Evolutionary conservation across 2,888 invertebrate genomes (phyloP).

Genomic region (Amphipyra berbera): DNA sequence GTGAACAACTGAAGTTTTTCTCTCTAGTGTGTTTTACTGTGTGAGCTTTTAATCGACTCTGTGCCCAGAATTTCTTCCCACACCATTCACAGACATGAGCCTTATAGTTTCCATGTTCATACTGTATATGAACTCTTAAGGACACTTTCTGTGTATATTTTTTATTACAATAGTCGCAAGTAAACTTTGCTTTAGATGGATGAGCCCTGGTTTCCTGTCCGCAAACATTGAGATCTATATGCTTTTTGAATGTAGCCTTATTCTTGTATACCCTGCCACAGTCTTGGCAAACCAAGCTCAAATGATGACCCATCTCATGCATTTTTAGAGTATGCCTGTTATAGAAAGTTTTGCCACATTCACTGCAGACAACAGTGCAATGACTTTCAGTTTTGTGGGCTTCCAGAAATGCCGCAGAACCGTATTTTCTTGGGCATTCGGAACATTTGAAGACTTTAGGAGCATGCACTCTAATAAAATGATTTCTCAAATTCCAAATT

Average conservation of each 20-base stretch:
- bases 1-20: slow-evolving; percentile 74
- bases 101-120: slow-evolving; percentile 81
- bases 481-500: slow-evolving; percentile 69
- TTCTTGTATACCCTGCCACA: slow-evolving; percentile 81
- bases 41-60: slow-evolving; percentile 80
- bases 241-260: slow-evolving; percentile 75
- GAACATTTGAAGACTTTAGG: slow-evolving; percentile 72
- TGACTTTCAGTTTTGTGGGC: slow-evolving; percentile 72
- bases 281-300: slow-evolving; percentile 73
- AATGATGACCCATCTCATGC: slow-evolving; percentile 74
- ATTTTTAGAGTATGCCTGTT: slow-evolving; percentile 72
- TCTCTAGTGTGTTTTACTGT: slow-evolving; percentile 82
- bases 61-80: slow-evolving; percentile 80
- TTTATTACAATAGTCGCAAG: slow-evolving; percentile 82
- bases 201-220: slow-evolving; percentile 70
- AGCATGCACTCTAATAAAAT: slow-evolving; percentile 75
- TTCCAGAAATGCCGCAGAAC: slow-evolving; percentile 65
- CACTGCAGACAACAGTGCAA: slow-evolving; percentile 68
- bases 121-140: slow-evolving; percentile 80
- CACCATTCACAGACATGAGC: slow-evolving; percentile 81
- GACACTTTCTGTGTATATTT: slow-evolving; percentile 82
- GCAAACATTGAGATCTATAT: slow-evolving; percentile 75
- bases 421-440: slow-evolving; percentile 70
- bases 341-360: slow-evolving; percentile 77
- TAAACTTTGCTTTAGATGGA: slow-evolving; percentile 74